Percentiles rank a stretch among this genome's conserved stretches.
phyloP scores from a whole-genome alignment of 2,797 vertebrate species.

The Bovichtus variegatus region DNA sequence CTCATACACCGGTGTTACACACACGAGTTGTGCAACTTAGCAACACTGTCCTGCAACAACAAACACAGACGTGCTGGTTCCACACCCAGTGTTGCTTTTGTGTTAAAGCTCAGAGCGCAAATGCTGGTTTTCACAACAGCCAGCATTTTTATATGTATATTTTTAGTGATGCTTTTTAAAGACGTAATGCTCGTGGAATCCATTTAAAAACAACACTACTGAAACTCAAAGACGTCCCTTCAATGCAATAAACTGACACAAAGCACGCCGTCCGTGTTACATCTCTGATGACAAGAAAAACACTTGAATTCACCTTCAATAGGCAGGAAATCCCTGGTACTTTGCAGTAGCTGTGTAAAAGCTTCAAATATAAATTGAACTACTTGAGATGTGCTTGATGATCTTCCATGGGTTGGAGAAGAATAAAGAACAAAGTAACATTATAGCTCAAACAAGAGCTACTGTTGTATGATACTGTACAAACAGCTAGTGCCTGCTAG shows the following conservation, averaged over 20 bases:
- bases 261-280: neutral
- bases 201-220: conserved; percentile 13
- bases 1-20: conserved; percentile 1
- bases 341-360: conserved; percentile 2
- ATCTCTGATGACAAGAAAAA: conserved; percentile 22
- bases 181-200: neutral
- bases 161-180: conserved; percentile 31
- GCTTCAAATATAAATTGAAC: conserved; percentile 7
- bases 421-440: neutral
- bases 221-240: neutral
- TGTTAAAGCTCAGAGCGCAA: neutral
- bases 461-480: conserved; percentile 60
- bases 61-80: neutral
- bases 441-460: conserved; percentile 17
- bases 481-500: conserved; percentile 69
- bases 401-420: conserved; percentile 9
- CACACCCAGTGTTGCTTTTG: conserved; percentile 27
- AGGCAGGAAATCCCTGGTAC: conserved; percentile 8
- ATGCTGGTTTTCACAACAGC: conserved; percentile 10
- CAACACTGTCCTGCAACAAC: neutral
- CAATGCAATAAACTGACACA: conserved; percentile 34
- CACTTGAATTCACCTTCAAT: conserved; percentile 33
- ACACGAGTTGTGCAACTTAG: conserved; percentile 5
- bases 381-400: neutral
- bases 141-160: conserved; percentile 15